phyloP scores from a whole-genome alignment of 2,888 invertebrate genomes.

The Pachliopta kotzebuea region DNA sequence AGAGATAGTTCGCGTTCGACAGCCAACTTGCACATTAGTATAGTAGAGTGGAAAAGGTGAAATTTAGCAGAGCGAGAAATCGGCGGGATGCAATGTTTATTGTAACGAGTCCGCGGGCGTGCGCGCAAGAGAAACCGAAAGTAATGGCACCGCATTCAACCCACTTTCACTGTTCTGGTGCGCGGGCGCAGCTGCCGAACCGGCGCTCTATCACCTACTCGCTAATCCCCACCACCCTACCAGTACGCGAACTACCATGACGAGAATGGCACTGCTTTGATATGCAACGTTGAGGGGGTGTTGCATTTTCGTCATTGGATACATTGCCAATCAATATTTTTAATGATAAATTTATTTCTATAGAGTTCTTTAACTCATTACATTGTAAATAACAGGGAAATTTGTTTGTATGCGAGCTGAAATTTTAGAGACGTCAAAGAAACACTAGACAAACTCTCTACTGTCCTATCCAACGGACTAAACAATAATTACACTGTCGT shows the following conservation, averaged over 20 bases:
- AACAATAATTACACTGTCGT: no score
- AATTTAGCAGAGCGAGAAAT: constrained; percentile 79
- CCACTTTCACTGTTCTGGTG: constrained; percentile 75
- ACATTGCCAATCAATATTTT: no score
- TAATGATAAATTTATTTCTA: no score
- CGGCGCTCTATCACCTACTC: constrained; percentile 28
- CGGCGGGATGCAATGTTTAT: constrained; percentile 78
- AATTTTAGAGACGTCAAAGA: no score
- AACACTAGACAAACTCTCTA: no score
- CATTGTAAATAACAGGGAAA: no score
- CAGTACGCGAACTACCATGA: neutral
- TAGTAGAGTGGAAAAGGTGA: constrained; percentile 74
- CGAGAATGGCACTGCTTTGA: neutral
- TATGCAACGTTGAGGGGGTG: no score
- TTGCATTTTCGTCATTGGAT: no score
- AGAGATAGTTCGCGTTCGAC: constrained; percentile 46
- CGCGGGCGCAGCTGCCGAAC: constrained; percentile 43
- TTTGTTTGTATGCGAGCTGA: no score
- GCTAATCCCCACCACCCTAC: constrained; percentile 23
- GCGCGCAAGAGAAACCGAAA: constrained; percentile 78
- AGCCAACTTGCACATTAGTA: constrained; percentile 54
- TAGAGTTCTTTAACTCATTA: no score
- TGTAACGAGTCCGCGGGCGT: constrained; percentile 74
- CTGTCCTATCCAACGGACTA: no score
- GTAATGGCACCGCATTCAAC: constrained; percentile 77